phyloP scores from a whole-genome alignment of 2,888 invertebrate genomes.

The Magallana nippona region DNA sequence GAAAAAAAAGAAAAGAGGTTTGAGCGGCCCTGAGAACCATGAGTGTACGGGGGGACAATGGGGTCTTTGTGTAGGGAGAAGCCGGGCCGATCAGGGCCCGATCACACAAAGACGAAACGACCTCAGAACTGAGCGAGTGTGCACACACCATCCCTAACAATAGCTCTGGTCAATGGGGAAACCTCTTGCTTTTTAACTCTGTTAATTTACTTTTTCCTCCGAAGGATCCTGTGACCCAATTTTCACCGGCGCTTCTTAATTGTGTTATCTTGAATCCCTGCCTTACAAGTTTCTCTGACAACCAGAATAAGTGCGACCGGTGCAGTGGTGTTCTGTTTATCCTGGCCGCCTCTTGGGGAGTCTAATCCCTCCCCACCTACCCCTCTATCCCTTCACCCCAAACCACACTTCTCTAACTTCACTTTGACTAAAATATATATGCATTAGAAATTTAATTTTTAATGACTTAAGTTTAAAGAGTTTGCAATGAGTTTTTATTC shows the following conservation, averaged over 20 bases:
- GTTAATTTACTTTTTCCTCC: constrained; percentile 30
- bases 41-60: constrained; percentile 16
- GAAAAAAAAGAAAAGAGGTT: constrained; percentile 14
- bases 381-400: no score
- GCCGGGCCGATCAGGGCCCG: not conserved
- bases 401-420: no score
- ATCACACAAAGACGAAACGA: constrained; percentile 15
- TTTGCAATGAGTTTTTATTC: no score
- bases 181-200: constrained; percentile 24
- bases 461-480: no score
- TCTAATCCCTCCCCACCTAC: no score
- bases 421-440: no score
- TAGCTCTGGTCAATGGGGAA: not conserved
- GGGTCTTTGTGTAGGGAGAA: not conserved
- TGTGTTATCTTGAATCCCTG: constrained; percentile 28
- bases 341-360: no score
- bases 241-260: constrained; percentile 25
- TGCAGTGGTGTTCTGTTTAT: not conserved
- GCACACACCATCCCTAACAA: constrained; percentile 1
- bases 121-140: not conserved
- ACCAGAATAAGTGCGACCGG: not conserved
- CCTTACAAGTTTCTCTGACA: constrained; percentile 21
- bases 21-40: constrained; percentile 9
- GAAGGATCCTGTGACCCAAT: constrained; percentile 27
- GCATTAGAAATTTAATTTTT: no score